These are phyloP conservation scores for Zoanthus sociatus DNA, from an alignment of 92 coral and sea anemone genomes.

Conservation along the genomic window DNA sequence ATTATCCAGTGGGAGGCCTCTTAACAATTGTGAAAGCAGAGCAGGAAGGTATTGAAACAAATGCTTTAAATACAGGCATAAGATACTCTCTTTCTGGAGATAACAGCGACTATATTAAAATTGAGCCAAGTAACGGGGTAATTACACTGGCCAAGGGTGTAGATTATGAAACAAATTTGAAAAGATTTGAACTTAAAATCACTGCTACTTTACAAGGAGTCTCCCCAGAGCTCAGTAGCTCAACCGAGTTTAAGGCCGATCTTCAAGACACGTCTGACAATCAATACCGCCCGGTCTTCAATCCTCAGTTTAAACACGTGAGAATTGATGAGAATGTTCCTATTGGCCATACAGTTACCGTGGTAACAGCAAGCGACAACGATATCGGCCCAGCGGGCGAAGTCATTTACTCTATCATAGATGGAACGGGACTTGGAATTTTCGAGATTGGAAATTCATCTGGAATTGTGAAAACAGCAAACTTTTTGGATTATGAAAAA, in stretches of 20 bases:
- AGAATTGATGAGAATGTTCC: slow-evolving; percentile 10
- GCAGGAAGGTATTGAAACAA: slow-evolving; percentile 61
- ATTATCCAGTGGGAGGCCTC: slow-evolving; percentile 74
- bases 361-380: slow-evolving; percentile 62
- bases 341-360: slow-evolving; percentile 47
- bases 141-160: slow-evolving; percentile 54
- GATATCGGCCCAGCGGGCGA: slow-evolving; percentile 58
- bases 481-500: slow-evolving; percentile 72
- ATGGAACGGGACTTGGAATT: slow-evolving; percentile 81
- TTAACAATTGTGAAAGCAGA: slow-evolving; percentile 71
- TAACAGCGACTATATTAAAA: slow-evolving; percentile 50
- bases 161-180: slow-evolving; percentile 39
- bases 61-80: slow-evolving; percentile 62
- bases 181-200: slow-evolving; percentile 51
- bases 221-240: slow-evolving; percentile 33
- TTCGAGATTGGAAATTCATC: slow-evolving; percentile 65
- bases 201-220: slow-evolving; percentile 57
- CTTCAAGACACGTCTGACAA: slow-evolving; percentile 81
- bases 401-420: slow-evolving; percentile 66
- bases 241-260: slow-evolving; percentile 51
- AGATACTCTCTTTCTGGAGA: slow-evolving; percentile 63
- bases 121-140: slow-evolving; percentile 69
- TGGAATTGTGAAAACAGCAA: slow-evolving; percentile 65
- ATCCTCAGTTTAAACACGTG: slow-evolving; percentile 55
- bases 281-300: slow-evolving; percentile 66